Conservation (phyloP, 2,797 vertebrate genomes). For the Anniella stebbinsi region DNA sequence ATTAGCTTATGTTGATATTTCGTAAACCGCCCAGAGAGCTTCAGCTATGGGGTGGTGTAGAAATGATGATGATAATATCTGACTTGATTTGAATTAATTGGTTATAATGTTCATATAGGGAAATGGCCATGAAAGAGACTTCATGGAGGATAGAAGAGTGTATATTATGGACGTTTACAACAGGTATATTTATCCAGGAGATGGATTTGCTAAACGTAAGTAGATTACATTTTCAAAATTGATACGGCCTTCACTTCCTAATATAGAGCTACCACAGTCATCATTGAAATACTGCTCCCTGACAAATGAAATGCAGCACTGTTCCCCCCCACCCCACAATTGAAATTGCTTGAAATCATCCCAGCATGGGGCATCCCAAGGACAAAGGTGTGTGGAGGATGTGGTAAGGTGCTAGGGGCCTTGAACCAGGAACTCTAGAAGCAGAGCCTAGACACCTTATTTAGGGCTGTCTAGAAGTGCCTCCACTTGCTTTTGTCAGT, state of each 20-base stretch:
- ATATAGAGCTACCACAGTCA: not conserved
- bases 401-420: not conserved
- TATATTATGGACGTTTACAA: slow-evolving; percentile 98
- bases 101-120: slow-evolving; percentile 81
- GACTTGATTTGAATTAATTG: slow-evolving; percentile 21
- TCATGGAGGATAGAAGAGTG: slow-evolving; percentile 90
- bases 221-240: slow-evolving; percentile 42
- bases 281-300: not conserved
- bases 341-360: not conserved
- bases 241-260: not conserved
- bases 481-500: too few species aligned
- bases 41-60: too few species aligned
- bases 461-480: too few species aligned
- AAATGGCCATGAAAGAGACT: slow-evolving; percentile 96
- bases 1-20: not conserved
- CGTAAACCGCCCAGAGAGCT: too few species aligned
- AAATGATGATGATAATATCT: not conserved
- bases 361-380: not conserved
- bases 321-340: too few species aligned
- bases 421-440: not conserved
- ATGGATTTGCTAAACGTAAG: slow-evolving; percentile 93
- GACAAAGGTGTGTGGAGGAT: not conserved
- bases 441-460: not conserved
- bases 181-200: slow-evolving; percentile 93
- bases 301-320: not conserved